Conservation (phyloP, 2,888 invertebrate genomes). For the Synergus laeviventris region DNA sequence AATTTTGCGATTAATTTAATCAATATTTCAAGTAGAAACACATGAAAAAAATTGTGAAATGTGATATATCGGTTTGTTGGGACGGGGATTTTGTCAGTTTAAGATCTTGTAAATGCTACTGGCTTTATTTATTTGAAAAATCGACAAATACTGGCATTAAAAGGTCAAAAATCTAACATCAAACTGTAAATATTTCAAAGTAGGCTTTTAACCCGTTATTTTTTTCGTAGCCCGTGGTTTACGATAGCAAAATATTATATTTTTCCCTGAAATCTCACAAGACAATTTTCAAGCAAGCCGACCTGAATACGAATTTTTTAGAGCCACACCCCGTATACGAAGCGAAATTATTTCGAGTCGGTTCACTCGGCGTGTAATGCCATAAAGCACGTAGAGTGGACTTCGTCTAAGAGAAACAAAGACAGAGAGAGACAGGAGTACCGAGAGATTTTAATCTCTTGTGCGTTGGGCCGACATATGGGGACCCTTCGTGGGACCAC, state of each 20-base stretch:
- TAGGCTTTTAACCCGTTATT: neutral
- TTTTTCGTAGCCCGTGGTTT: neutral
- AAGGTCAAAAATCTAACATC: neutral
- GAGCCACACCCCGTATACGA: conserved; percentile 38
- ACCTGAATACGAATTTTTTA: conserved; percentile 25
- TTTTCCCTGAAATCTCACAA: conserved; percentile 14
- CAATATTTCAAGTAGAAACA: too few species aligned
- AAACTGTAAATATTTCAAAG: neutral
- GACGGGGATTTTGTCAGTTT: too few species aligned
- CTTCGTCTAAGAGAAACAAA: conserved; percentile 41
- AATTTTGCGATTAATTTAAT: too few species aligned
- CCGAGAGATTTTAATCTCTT: conserved; percentile 66
- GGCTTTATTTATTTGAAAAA: too few species aligned
- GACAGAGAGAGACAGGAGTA: conserved; percentile 46
- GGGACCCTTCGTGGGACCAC: conserved; percentile 69
- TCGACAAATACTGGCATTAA: neutral
- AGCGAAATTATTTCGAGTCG: conserved; percentile 55
- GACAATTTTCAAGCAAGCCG: conserved; percentile 6
- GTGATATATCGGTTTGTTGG: too few species aligned
- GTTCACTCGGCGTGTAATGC: conserved; percentile 50
- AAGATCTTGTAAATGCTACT: too few species aligned
- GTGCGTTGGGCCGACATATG: conserved; percentile 60
- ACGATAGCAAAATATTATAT: conserved; percentile 7
- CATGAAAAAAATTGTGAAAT: too few species aligned
- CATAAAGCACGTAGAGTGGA: conserved; percentile 35